These are phyloP conservation scores for Diabrotica balteata DNA, from an alignment of 2,888 invertebrate genomes.

Conservation along the genomic window DNA sequence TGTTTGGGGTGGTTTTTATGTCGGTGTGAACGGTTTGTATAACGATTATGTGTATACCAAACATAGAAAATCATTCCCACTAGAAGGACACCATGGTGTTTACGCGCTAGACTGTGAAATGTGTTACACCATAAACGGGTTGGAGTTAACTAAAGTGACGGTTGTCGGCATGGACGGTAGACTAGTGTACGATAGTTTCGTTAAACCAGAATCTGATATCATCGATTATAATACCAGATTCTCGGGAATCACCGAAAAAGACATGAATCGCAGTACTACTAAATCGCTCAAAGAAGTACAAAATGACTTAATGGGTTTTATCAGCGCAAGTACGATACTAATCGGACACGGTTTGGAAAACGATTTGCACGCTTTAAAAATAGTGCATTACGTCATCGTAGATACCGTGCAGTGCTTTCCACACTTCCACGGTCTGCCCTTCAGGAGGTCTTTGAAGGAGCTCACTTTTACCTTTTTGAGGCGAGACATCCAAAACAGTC, in stretches of 20 bases:
- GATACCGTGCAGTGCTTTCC: conserved; percentile 92
- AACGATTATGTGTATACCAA: conserved; percentile 45
- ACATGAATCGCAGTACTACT: conserved; percentile 62
- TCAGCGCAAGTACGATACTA: conserved; percentile 84
- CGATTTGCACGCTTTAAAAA: conserved; percentile 85
- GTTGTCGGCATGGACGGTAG: conserved; percentile 78
- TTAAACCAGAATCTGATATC: conserved; percentile 82
- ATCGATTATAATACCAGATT: conserved; percentile 95
- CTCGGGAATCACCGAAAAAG: conserved; percentile 84
- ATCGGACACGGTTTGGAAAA: conserved; percentile 96
- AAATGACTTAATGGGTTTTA: conserved; percentile 80
- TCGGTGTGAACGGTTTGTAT: conserved; percentile 78
- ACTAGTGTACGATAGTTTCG: conserved; percentile 82
- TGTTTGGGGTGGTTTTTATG: conserved; percentile 73
- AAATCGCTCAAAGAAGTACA: conserved; percentile 83
- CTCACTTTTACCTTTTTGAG: conserved; percentile 76
- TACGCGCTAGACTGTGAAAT: conserved; percentile 97
- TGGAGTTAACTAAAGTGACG: conserved; percentile 88
- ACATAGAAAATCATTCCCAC: conserved; percentile 66
- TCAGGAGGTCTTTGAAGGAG: conserved; percentile 81
- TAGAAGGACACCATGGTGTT: conserved; percentile 63
- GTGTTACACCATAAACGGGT: conserved; percentile 88
- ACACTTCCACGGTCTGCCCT: conserved; percentile 83
- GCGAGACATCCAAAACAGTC: conserved; percentile 80
- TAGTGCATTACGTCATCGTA: conserved; percentile 83